A percentile compares a stretch with the other conserved stretches of the same genome.
Conservation (phyloP, 1,140 invertebrate genomes). For the Nasonia longicornis region DNA sequence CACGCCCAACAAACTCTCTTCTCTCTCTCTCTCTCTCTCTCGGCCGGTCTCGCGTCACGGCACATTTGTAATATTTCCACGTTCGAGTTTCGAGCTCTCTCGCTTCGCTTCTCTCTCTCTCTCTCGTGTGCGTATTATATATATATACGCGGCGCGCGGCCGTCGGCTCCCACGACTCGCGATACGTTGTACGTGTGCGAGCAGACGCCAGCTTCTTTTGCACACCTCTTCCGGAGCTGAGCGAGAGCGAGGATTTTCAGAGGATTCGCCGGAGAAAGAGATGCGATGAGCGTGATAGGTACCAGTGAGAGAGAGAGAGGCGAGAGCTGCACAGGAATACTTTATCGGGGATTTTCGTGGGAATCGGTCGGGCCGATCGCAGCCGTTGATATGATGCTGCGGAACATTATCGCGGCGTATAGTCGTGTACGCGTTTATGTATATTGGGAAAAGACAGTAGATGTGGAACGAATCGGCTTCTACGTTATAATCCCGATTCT, state of each 20-base stretch:
- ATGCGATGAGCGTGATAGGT: neutral
- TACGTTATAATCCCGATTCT: too few relatives aligned
- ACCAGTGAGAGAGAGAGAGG: neutral
- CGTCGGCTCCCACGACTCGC: constrained; percentile 30
- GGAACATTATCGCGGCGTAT: too few relatives aligned
- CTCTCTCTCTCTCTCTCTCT: neutral
- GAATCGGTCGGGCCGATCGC: neutral
- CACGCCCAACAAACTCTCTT: constrained; percentile 65
- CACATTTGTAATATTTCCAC: constrained; percentile 69
- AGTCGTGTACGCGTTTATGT: neutral
- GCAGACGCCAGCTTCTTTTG: neutral
- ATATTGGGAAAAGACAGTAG: too few relatives aligned
- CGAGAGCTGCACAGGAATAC: neutral
- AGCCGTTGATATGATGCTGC: neutral
- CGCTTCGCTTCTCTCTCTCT: constrained; percentile 3
- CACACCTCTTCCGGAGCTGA: too few relatives aligned
- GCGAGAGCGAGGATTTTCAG: neutral
- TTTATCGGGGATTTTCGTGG: neutral
- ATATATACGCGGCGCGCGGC: neutral
- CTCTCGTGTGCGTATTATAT: constrained; percentile 21
- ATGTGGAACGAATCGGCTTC: too few relatives aligned
- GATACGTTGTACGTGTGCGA: neutral
- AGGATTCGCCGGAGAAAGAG: neutral
- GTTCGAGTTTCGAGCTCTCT: constrained; percentile 63
- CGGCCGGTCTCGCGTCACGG: constrained; percentile 59